Evolutionary conservation across 2,113 vertebrate species (phyloP).

Genomic region (Glaucidium brasilianum): DNA sequence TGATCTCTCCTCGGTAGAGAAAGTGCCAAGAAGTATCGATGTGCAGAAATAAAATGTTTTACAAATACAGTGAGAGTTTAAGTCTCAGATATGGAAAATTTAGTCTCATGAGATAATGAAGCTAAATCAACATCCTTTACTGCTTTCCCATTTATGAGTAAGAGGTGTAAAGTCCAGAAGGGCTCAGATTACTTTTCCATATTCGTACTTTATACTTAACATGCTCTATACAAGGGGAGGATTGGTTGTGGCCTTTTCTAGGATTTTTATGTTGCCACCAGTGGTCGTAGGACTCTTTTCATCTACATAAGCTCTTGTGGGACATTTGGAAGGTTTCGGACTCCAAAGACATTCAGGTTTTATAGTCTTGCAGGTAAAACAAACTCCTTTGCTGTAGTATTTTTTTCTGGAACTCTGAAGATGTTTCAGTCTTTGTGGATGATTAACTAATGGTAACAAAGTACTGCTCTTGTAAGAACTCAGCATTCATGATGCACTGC

Average conservation of each 20-base stretch:
- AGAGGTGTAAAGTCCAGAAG: constrained; percentile 71
- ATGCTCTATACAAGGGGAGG: not conserved
- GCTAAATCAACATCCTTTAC: constrained; percentile 20
- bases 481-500: not conserved
- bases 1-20: not conserved
- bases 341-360: not conserved
- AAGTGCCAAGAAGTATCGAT: not conserved
- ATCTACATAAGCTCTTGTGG: not conserved
- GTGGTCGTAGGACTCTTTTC: not conserved
- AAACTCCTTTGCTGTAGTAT: not conserved
- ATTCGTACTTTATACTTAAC: not conserved
- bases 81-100: not conserved
- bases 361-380: constrained; percentile 20
- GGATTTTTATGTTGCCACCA: not conserved
- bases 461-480: not conserved
- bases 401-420: not conserved
- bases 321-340: not conserved
- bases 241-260: not conserved
- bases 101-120: not conserved
- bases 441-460: not conserved
- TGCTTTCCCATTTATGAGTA: constrained; percentile 12
- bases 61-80: not conserved
- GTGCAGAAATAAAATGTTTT: not conserved
- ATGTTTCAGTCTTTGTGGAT: not conserved
- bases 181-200: constrained; percentile 50